Percentiles rank a stretch among this genome's conserved stretches.
phyloP scores from a whole-genome alignment of 2,888 invertebrate species.

The Hydrotaea diabolus region DNA sequence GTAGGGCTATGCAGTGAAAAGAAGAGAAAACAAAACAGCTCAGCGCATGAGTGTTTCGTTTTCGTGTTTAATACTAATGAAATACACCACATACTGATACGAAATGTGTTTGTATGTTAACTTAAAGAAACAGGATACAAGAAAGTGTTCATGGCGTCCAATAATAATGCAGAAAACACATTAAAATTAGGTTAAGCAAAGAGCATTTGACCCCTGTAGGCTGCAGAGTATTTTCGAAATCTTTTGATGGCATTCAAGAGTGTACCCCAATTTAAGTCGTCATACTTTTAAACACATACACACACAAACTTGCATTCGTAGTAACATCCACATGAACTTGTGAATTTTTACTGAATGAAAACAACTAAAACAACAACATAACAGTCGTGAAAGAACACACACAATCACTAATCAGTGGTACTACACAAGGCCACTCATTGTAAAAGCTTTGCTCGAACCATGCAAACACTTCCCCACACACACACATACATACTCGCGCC shows the following conservation, averaged over 20 bases:
- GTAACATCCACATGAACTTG: background rate
- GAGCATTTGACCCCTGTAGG: background rate
- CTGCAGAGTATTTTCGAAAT: background rate
- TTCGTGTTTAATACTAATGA: slow-evolving; percentile 8
- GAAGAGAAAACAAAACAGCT: slow-evolving; percentile 23
- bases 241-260: background rate
- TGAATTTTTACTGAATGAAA: slow-evolving; percentile 1
- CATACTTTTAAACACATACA: background rate
- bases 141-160: background rate
- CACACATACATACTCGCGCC: too few species aligned
- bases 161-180: background rate
- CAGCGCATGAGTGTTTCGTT: slow-evolving; percentile 29
- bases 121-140: slow-evolving; percentile 3
- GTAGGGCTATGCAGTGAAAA: slow-evolving; percentile 13
- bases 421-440: slow-evolving; percentile 55
- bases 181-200: background rate
- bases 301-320: background rate
- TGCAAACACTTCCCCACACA: too few species aligned
- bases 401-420: slow-evolving; percentile 51
- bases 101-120: slow-evolving; percentile 1
- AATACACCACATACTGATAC: slow-evolving; percentile 10
- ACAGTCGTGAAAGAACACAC: background rate
- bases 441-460: background rate
- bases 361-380: slow-evolving; percentile 16
- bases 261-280: background rate